Conservation (phyloP, 2,888 invertebrate species). For the Catocala sponsa region DNA sequence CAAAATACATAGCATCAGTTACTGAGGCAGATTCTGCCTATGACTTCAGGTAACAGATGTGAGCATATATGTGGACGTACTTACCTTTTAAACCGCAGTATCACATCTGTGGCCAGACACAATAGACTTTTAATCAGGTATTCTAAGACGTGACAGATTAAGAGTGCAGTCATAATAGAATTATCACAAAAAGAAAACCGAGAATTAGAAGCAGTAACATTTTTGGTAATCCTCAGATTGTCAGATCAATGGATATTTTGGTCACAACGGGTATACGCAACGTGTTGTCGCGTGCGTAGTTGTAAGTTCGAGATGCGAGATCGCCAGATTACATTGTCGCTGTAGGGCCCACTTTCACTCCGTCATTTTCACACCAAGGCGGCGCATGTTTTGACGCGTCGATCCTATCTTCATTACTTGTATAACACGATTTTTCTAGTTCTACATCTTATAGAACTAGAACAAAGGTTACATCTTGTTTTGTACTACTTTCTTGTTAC, state of each 20-base stretch:
- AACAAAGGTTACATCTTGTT: conserved; percentile 25
- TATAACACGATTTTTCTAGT: conserved; percentile 38
- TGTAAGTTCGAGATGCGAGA: conserved; percentile 55
- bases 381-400: conserved; percentile 32
- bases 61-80: too few relatives aligned
- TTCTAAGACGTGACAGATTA: too few relatives aligned
- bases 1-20: too few relatives aligned
- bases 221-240: conserved; percentile 17
- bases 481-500: too few relatives aligned
- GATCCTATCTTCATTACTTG: conserved; percentile 45
- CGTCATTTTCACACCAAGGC: conserved; percentile 53
- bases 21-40: too few relatives aligned
- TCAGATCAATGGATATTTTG: conserved; percentile 37
- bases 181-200: too few relatives aligned
- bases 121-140: too few relatives aligned
- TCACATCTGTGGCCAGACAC: too few relatives aligned
- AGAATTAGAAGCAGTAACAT: too few relatives aligned
- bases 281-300: conserved; percentile 50
- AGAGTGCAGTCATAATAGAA: too few relatives aligned
- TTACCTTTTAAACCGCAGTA: too few relatives aligned
- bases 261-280: conserved; percentile 48
- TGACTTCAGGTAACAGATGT: too few relatives aligned
- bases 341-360: conserved; percentile 63
- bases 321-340: conserved; percentile 69
- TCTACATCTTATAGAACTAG: conserved; percentile 33